Evolutionary conservation across 2,888 invertebrate species (phyloP).

Genomic region (Cantharis rufa): DNA sequence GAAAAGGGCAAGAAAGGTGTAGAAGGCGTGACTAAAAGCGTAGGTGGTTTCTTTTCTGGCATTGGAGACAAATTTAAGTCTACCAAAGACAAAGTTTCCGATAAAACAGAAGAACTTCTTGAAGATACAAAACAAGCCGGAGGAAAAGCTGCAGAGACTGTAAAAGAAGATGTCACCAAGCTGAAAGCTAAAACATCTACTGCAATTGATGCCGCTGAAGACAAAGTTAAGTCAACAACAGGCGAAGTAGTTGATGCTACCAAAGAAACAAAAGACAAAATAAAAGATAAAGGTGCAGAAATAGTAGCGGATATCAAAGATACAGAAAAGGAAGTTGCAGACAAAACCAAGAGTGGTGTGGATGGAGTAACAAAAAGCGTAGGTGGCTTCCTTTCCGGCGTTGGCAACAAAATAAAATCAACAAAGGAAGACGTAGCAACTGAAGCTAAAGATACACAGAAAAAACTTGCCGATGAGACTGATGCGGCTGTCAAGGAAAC

Average conservation of each 20-base stretch:
- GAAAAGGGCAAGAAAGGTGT: no score
- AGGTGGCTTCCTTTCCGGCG: constrained; percentile 27
- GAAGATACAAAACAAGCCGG: not conserved
- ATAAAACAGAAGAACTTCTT: not conserved
- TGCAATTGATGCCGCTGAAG: not conserved
- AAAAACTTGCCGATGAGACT: no score
- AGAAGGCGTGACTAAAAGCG: not conserved
- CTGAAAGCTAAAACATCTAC: constrained; percentile 35
- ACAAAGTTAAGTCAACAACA: not conserved
- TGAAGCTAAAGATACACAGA: not conserved
- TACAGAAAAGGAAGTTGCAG: not conserved
- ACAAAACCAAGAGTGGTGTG: not conserved
- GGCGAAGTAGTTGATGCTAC: not conserved
- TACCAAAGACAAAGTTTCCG: not conserved
- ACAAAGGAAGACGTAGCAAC: constrained; percentile 20
- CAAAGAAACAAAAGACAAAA: constrained; percentile 5
- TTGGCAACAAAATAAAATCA: constrained; percentile 25
- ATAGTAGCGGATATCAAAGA: constrained; percentile 2
- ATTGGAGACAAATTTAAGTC: constrained; percentile 8
- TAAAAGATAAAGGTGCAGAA: constrained; percentile 1
- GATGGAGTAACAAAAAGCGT: constrained; percentile 28
- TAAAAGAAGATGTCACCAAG: constrained; percentile 27
- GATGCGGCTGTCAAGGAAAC: no score
- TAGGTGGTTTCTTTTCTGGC: not conserved
- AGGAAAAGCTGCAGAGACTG: not conserved